Percentiles rank a stretch among this genome's conserved stretches.
Evolutionary conservation across 2,113 vertebrate species (phyloP).

Genomic region (Percopsis transmontana): DNA sequence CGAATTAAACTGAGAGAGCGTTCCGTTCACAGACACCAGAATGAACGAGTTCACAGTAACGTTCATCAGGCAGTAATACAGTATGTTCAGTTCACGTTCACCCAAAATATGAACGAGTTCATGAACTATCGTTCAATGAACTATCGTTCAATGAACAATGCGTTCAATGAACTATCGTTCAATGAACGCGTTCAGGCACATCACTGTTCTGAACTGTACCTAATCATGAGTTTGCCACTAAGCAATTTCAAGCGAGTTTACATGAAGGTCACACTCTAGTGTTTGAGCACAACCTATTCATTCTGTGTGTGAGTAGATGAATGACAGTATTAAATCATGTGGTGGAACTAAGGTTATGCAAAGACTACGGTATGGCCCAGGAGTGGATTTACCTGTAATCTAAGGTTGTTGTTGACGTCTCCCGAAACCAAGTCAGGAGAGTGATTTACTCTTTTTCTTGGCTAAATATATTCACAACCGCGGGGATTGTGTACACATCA

Average conservation of each 20-base stretch:
- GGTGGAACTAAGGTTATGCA: constrained; percentile 60
- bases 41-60: too few species aligned
- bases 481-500: constrained; percentile 71
- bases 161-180: too few species aligned
- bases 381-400: constrained; percentile 61
- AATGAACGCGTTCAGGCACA: too few species aligned
- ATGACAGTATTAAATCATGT: constrained; percentile 70
- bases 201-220: too few species aligned
- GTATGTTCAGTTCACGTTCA: too few species aligned
- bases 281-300: constrained; percentile 64
- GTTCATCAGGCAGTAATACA: too few species aligned
- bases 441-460: constrained; percentile 53
- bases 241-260: constrained; percentile 49
- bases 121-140: too few species aligned
- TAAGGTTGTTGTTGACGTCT: constrained; percentile 67
- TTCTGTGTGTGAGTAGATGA: constrained; percentile 63
- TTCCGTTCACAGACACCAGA: too few species aligned
- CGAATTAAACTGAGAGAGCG: too few species aligned
- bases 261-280: constrained; percentile 41
- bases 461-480: constrained; percentile 72
- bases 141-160: too few species aligned
- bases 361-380: constrained; percentile 70
- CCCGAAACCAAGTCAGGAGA: constrained; percentile 52
- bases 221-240: constrained; percentile 10
- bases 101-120: too few species aligned